phyloP scores from a whole-genome alignment of 2,113 vertebrate genomes.

The Chroicocephalus ridibundus region DNA sequence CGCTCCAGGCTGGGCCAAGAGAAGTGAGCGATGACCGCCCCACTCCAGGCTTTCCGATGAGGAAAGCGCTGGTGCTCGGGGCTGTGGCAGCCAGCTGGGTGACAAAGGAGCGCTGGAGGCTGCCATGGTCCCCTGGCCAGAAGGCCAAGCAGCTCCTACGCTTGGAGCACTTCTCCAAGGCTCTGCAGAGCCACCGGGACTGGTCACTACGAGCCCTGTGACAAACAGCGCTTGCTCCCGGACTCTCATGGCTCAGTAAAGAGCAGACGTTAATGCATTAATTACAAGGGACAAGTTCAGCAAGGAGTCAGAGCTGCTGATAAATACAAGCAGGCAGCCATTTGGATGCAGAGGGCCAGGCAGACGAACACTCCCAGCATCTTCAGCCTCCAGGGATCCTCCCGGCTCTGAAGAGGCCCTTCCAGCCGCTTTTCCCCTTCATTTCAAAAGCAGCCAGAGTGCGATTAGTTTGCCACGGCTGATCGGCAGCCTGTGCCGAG shows the following conservation, averaged over 20 bases:
- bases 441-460: neutral
- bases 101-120: neutral
- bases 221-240: neutral
- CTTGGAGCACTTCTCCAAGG: neutral
- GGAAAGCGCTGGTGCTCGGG: rapidly evolving
- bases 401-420: neutral
- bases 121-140: neutral
- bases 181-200: neutral
- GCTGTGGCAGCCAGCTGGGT: rapidly evolving
- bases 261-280: neutral
- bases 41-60: rapidly evolving
- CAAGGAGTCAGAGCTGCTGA: neutral
- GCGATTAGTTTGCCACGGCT: neutral
- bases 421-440: neutral
- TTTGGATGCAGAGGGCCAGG: neutral
- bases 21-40: neutral
- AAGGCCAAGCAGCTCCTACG: neutral
- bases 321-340: neutral
- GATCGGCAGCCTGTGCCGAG: neutral
- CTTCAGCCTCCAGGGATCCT: neutral
- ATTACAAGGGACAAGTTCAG: neutral
- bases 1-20: neutral
- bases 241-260: neutral
- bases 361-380: rapidly evolving
- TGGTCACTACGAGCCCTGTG: rapidly evolving